phyloP scores from a whole-genome alignment of 1,140 invertebrate genomes.

The Drosophila tristis region DNA sequence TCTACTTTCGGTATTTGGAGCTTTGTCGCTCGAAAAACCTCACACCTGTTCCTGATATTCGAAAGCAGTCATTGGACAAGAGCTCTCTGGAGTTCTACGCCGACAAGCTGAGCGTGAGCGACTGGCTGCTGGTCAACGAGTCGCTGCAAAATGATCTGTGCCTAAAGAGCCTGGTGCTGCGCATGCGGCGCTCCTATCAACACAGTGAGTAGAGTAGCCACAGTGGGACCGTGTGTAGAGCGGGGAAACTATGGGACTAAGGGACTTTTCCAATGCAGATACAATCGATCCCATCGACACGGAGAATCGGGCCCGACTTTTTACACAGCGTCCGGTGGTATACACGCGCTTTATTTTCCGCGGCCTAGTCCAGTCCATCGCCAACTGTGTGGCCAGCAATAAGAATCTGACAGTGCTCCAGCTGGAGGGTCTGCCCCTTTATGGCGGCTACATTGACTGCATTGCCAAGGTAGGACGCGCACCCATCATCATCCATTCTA shows the following conservation, averaged over 20 bases:
- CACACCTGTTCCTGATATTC: constrained; percentile 66
- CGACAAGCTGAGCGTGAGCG: constrained; percentile 87
- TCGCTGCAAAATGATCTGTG: constrained; percentile 86
- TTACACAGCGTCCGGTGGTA: too few species aligned
- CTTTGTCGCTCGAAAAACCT: constrained; percentile 79
- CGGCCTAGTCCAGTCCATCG: too few species aligned
- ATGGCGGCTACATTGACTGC: constrained; percentile 85
- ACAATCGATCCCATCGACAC: constrained; percentile 56
- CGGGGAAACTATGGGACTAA: too few species aligned
- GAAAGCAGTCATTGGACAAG: constrained; percentile 79
- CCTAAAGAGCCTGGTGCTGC: constrained; percentile 85
- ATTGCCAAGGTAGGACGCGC: constrained; percentile 82
- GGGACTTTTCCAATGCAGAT: too few species aligned
- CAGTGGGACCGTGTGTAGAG: too few species aligned
- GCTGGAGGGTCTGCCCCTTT: constrained; percentile 87
- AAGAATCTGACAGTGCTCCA: constrained; percentile 85
- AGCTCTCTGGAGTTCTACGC: constrained; percentile 86
- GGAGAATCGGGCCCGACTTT: too few species aligned
- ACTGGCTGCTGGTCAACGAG: constrained; percentile 87
- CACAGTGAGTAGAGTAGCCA: constrained; percentile 47
- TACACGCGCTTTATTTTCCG: too few species aligned
- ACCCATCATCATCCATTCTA: not conserved
- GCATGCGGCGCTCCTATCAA: constrained; percentile 76
- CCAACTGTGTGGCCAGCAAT: too few species aligned
- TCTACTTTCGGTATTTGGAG: constrained; percentile 80